Base-by-base conservation (phyloP, 23 tunicate genomes). In the Trididemnum miniatum region DNA sequence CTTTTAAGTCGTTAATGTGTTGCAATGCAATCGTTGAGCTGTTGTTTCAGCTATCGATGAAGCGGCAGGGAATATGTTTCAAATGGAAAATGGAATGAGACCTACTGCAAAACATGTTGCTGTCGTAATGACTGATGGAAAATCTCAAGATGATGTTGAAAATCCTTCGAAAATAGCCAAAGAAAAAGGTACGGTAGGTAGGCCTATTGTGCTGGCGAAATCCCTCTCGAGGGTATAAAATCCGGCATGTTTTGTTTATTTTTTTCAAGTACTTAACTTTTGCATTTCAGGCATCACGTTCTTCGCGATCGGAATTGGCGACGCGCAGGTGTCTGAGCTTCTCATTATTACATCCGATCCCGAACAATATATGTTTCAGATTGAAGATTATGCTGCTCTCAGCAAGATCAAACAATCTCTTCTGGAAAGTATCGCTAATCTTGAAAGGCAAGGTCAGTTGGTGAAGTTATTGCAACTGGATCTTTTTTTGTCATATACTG, bases 271-370 rank as follows among this genome's bases (percentile, higher is more conserved):
- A 23, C 18, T 5, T 12, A n/a, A 64, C 71, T 7, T 64, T 64
- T 25, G 7, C 71, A 64, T 64, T 25, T 64, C 82, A 88, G 94
- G 94, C 9, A 89, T 89, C 0, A 39, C 80, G 18, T 35, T 89
- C 31, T 83, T 89, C 66, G 88, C 94, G 0, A 89, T 89, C 72
- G 94, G 94, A 1, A 88, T 89, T 36, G 87, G 84, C 29, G 36
- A 54, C 37, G 84, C 78, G 0, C 74, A 40, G 26, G 35, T 0
- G 31, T 24, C 39, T 1, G 94, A 89, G 84, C 72, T 89, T 20
- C 31, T 18, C 22, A 62, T 51, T 5, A 89, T 89, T 40, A 26
- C 94, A 0, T 83, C 88, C 0, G 77, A 78, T 65, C 79, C 87
- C 23, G 84, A 77, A 23, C 35, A 82, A 52, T 83, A 63, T 66